Evolutionary conservation across 2,888 invertebrate species (phyloP).

Genomic region (Perizoma flavofasciatum): DNA sequence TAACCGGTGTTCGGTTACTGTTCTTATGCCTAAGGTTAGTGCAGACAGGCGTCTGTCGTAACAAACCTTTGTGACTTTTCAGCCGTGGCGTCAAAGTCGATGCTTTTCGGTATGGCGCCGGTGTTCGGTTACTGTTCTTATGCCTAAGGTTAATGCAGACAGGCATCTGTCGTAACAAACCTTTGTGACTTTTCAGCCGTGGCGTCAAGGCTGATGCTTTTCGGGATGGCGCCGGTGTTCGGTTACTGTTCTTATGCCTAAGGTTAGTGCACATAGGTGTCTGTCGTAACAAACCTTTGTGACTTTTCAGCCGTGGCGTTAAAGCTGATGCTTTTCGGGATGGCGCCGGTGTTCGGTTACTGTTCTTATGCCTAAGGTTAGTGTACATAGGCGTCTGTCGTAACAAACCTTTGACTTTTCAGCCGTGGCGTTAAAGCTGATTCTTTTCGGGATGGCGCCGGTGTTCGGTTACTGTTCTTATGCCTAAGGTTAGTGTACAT

Average conservation of each 20-base stretch:
- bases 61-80: slow-evolving; percentile 87
- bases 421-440: slow-evolving; percentile 95
- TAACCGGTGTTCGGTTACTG: slow-evolving; percentile 88
- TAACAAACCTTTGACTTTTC: slow-evolving; percentile 85
- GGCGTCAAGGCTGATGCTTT: slow-evolving; percentile 96
- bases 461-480: slow-evolving; percentile 86
- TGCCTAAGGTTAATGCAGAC: no score
- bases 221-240: slow-evolving; percentile 94
- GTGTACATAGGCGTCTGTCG: no score
- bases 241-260: slow-evolving; percentile 37
- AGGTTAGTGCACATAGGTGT: no score
- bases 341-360: slow-evolving; percentile 90
- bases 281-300: slow-evolving; percentile 74
- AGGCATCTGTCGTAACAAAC: slow-evolving; percentile 43
- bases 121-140: slow-evolving; percentile 86
- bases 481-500: no score
- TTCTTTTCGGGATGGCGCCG: slow-evolving; percentile 95
- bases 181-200: slow-evolving; percentile 90
- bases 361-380: no score
- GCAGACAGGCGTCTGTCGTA: no score
- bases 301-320: slow-evolving; percentile 94
- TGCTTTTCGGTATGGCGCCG: slow-evolving; percentile 95
- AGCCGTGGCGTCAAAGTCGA: slow-evolving; percentile 95
- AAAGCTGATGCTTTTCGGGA: slow-evolving; percentile 96
- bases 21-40: no score